A percentile compares a stretch with the other conserved stretches of the same genome.
Conservation (phyloP, 1,140 invertebrate species). For the Cepaea nemoralis region DNA sequence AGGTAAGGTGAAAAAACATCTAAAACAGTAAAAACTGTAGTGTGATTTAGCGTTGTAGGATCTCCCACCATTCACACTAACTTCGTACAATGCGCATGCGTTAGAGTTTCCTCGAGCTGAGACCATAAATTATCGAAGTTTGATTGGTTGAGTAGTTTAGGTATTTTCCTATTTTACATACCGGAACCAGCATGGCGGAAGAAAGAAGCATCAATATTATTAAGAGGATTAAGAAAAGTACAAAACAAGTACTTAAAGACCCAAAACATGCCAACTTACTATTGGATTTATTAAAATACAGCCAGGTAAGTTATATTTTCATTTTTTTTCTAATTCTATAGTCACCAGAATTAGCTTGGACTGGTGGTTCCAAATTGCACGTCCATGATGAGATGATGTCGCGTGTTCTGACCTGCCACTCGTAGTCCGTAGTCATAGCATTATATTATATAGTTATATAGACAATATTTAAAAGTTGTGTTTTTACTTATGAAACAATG, state of each 20-base stretch:
- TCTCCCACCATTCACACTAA: not conserved
- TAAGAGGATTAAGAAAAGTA: conserved; percentile 39
- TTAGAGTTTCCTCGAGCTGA: not conserved
- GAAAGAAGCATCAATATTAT: not conserved
- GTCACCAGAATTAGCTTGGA: no score
- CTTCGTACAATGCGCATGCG: conserved; percentile 26
- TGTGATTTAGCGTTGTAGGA: not conserved
- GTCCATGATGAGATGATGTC: no score
- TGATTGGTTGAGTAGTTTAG: conserved; percentile 22
- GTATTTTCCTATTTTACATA: conserved; percentile 12
- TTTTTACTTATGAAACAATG: no score
- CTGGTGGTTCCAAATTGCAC: no score
- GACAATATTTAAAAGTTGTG: no score
- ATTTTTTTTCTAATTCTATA: no score
- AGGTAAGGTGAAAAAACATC: not conserved
- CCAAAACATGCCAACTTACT: conserved; percentile 59
- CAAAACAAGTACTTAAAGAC: conserved; percentile 50
- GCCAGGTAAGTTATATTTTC: no score
- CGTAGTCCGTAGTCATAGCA: no score
- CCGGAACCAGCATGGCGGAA: conserved; percentile 33
- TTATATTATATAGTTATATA: no score
- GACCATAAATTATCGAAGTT: not conserved
- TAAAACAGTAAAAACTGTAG: not conserved
- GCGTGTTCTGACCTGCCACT: no score
- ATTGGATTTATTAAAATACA: conserved; percentile 54